Base-by-base conservation (phyloP, 1,140 invertebrate genomes). In the Philaenus spumarius region DNA sequence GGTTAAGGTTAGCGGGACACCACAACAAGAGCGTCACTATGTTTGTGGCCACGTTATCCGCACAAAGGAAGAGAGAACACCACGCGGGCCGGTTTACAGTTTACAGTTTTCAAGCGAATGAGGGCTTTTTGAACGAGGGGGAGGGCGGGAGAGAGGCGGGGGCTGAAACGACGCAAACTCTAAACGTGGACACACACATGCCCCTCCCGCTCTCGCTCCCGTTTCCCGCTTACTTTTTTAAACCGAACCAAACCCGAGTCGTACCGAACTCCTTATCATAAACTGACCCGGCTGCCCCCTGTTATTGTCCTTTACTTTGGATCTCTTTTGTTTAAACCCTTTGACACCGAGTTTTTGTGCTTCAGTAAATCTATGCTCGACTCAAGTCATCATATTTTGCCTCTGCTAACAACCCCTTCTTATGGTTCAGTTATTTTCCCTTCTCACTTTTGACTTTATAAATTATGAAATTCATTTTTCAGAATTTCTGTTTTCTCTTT, bases 111-210 rank as follows among this genome's bases (percentile, higher is more conserved):
- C 52, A 24, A 55, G 52, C 52, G 52, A 55, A 55, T 55, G 63
- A 61, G 64, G 61, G 63, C 58, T 61, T 55, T 57, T 40, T 43
- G 61, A 60, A 34, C 52, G 42, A 34, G 60, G 43, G 45, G 51
- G 51, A 42, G 55, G 26, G 42, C 26, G 62, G 15, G 51, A 7
- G 50, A 59, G 45, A 37, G 55, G 55, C 48, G 34, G 52, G 52
- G 52, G 52, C 14, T 15, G 15, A 20, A 20, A 55, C 52, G 52
- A 55, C 52, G 52, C 52, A 55, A 55, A 55, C 52, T 55, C 52
- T 55, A 55, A 55, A 55, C 52, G 52, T 55, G 52, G 52, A 55
- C 52, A 55, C 52, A 55, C 52, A 55, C 24, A 39, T 42, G 20
- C 37, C 23, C 37, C 37, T 22, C 22, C 35, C 34, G 34, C 51